Evolutionary conservation across 2,113 vertebrate species (phyloP), one percentile per base, ranked within the genome.

Genomic region (Agapornis roseicollis): DNA sequence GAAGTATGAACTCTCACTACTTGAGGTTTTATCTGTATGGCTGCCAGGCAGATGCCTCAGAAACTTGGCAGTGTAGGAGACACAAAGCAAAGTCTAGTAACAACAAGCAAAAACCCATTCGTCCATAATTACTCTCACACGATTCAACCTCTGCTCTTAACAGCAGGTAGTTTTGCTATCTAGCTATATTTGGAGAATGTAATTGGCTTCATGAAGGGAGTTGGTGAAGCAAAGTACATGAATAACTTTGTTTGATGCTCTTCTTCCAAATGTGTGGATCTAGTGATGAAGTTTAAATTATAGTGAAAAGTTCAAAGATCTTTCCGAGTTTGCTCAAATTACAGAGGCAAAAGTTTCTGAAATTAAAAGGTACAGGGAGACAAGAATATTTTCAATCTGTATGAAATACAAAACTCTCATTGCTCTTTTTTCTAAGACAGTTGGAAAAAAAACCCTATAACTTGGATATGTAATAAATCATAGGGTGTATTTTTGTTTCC

Each of bases 51-150:
- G 89, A 89, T 63, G 69, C 83, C 86, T 81, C 83, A 87, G 89
- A 84, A 94, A 87, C 85, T 85, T 91, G 93, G 81, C 86, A 82
- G 78, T 33, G 29, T 17, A 93, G 41, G n/a, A 96, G 41, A 81
- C 42, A 82, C 70, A 94, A 87, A 76, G 61, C 49, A 85, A 94
- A 87, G 9, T 44, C 73, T 18, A 22, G 37, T 35, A 85, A 87
- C 9, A 41, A 49, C 78, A 96, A 81, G 70, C 7, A 89, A 91
- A 90, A 91, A 0, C 17, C 42, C 89, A 44, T 91, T 72, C 91
- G 17, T 85, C 63, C 16, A 10, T 73, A 95, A 74, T 41, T 70
- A 53, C 41, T 58, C 44, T 90, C 63, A 70, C 41, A 80, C 18
- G 46, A 39, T 77, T 70, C 66, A 85, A 50, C 63, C 91, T 89